phyloP scores from a whole-genome alignment of 2,797 vertebrate species.

The Xiphorhynchus erythropygius region DNA sequence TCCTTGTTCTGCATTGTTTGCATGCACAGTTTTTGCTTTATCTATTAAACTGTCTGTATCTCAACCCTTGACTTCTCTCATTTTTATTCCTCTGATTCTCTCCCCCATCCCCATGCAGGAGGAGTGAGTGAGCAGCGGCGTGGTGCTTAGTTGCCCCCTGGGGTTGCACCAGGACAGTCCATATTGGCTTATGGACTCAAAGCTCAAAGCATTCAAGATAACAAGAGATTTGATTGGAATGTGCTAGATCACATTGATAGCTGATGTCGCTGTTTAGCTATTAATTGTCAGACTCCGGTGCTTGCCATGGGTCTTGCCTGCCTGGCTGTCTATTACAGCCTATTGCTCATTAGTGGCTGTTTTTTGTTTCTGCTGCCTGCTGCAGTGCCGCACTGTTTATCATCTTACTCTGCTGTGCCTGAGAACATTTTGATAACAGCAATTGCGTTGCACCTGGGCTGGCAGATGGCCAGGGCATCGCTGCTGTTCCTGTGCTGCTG shows the following conservation, averaged over 20 bases:
- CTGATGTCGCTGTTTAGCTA: not conserved
- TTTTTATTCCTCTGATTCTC: not conserved
- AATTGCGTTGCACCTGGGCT: not conserved
- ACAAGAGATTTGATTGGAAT: not conserved
- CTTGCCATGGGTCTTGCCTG: not conserved
- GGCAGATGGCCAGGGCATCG: not conserved
- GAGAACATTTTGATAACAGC: not conserved
- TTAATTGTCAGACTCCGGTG: not conserved
- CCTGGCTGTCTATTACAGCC: not conserved
- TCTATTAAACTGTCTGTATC: not conserved
- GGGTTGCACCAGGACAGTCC: not conserved
- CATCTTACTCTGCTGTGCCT: not conserved
- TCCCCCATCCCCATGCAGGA: rapidly evolving
- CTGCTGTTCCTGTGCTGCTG: not conserved
- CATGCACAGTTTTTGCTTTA: not conserved
- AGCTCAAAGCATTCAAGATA: not conserved
- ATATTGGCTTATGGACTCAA: not conserved
- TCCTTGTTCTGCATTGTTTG: not conserved
- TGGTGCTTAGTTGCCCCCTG: not conserved
- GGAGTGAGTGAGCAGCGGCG: rapidly evolving
- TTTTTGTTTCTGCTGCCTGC: not conserved
- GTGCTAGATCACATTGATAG: not conserved
- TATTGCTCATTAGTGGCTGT: not conserved
- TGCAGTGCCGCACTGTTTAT: not conserved
- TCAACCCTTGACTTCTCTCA: not conserved